Conservation (phyloP, 2,888 invertebrate species). For the Xestoiulus laeticollis region DNA sequence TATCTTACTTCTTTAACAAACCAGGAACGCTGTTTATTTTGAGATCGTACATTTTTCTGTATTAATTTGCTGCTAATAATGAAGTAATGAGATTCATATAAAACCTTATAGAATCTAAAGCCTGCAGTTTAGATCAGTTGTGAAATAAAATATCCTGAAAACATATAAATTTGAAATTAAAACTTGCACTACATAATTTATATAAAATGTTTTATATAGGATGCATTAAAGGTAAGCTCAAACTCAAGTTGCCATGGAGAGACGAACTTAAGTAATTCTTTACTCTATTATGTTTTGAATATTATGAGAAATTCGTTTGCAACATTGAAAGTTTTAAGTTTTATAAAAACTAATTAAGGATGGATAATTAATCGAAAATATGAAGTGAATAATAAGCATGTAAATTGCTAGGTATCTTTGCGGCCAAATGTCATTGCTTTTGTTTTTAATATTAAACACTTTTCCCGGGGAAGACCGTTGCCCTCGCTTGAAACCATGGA, state of each 20-base stretch:
- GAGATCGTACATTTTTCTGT: too few species aligned
- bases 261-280: neutral
- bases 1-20: too few species aligned
- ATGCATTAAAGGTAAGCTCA: too few species aligned
- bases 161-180: neutral
- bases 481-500: neutral
- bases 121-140: too few species aligned
- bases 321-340: neutral
- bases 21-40: too few species aligned
- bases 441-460: neutral
- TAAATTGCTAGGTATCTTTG: neutral
- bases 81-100: too few species aligned
- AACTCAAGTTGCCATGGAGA: neutral
- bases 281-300: neutral
- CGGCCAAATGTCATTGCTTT: neutral
- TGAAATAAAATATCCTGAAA: too few species aligned
- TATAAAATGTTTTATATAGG: neutral
- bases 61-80: too few species aligned
- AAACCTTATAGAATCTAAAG: too few species aligned
- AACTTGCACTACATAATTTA: neutral
- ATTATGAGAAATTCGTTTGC: neutral
- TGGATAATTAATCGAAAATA: neutral
- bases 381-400: neutral
- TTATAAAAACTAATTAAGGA: neutral
- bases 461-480: neutral